Evolutionary conservation across 2,797 vertebrate species (phyloP).

Genomic region (Ispidina lecontei): DNA sequence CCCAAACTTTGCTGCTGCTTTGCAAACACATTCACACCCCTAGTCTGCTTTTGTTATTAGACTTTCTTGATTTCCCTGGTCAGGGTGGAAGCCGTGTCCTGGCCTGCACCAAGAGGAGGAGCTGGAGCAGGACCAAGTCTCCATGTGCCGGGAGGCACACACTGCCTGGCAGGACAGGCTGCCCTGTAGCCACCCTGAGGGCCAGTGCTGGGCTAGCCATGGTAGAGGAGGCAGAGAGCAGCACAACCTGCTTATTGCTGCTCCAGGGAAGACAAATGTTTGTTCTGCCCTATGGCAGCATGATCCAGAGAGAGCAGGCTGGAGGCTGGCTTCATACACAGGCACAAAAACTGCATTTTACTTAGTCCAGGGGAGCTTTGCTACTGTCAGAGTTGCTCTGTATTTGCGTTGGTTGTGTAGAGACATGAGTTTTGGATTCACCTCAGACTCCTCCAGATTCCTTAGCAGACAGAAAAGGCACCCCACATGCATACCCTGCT

Average conservation of each 20-base stretch:
- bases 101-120: not conserved
- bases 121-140: not conserved
- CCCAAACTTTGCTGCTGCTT: not conserved
- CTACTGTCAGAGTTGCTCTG: not conserved
- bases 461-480: not conserved
- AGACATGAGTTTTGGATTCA: not conserved
- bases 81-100: rapidly evolving
- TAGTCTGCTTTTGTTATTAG: not conserved
- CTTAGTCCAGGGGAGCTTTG: not conserved
- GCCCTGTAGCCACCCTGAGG: not conserved
- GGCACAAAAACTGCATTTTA: not conserved
- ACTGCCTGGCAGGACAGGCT: not conserved
- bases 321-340: not conserved
- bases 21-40: rapidly evolving
- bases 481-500: rapidly evolving
- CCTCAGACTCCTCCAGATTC: not conserved
- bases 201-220: not conserved
- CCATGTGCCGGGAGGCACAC: rapidly evolving
- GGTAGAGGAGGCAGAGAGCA: not conserved
- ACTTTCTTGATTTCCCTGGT: not conserved
- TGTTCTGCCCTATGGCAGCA: not conserved
- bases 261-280: not conserved
- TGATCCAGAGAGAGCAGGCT: not conserved
- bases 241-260: not conserved
- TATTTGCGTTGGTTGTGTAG: not conserved